Percentiles rank a stretch among this genome's conserved stretches.
Conservation (phyloP, 2,888 invertebrate species). For the Desoria tigrina region DNA sequence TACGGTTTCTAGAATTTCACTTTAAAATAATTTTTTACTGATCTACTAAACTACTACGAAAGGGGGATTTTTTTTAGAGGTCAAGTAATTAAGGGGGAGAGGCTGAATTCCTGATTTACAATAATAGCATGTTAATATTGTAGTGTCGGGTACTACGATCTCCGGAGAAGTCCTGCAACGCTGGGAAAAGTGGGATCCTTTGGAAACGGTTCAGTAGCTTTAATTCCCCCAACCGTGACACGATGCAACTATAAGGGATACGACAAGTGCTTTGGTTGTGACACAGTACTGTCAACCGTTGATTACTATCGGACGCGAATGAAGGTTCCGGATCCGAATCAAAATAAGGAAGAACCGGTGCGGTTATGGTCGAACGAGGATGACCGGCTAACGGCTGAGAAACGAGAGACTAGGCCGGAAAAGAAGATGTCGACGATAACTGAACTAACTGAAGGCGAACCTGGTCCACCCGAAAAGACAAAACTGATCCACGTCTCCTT, state of each 20-base stretch:
- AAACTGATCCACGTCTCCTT: conserved; percentile 5
- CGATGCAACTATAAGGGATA: conserved; percentile 4
- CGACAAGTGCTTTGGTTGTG: conserved; percentile 10
- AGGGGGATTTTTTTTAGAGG: too few species aligned
- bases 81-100: too few species aligned
- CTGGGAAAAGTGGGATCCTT: neutral
- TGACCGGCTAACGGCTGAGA: too few species aligned
- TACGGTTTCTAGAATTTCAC: neutral
- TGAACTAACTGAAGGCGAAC: neutral
- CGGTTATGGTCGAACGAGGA: neutral
- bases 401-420: too few species aligned
- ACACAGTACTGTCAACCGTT: neutral
- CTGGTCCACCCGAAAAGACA: neutral
- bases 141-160: conserved; percentile 9
- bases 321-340: neutral
- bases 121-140: too few species aligned
- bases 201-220: neutral
- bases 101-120: too few species aligned
- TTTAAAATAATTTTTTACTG: too few species aligned
- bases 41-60: too few species aligned
- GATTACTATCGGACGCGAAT: conserved; percentile 11
- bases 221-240: neutral
- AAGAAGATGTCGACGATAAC: too few species aligned
- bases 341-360: neutral
- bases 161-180: neutral